Base-by-base conservation (phyloP, 1,140 invertebrate genomes). In the Carposina sasakii region DNA sequence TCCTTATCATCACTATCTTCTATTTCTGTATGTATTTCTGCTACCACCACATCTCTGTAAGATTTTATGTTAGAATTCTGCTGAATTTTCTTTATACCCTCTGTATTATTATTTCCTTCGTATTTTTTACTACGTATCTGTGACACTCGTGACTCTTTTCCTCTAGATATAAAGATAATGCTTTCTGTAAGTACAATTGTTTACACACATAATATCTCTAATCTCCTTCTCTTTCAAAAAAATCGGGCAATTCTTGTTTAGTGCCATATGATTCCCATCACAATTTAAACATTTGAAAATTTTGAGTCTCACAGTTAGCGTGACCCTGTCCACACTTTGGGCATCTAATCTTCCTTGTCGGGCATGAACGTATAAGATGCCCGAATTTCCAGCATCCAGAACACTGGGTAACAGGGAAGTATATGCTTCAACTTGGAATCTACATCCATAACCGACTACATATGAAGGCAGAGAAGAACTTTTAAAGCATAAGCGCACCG, bases 241-340 rank as follows among this genome's bases (percentile, higher is more conserved):
- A 21, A 8, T 23, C 9, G 46, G 46, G 16, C 46, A 48, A 6
- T 2, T 39, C 28, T 31, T 48, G 28, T 19, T 19, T 24, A 48
- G 28, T 3, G 46, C 24, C 37, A 48, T 48, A 30, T 48, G 46
- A 30, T 39, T 40, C 17, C 46, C 46, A 8, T n/a, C 12, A 21
- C 46, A 48, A 30, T 48, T 48, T 10, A 37, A 15, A 17, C 34
- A 48, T 12, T 36, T 48, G 21, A 26, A 40, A 9, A 4, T 31
- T 30, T 48, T 48, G 5, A 37, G 47, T 15, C 47, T 40, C n/a
- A n/a, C n/a, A n/a, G n/a, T n/a, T n/a, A n/a, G n/a, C n/a, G n/a
- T n/a, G n/a, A n/a, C n/a, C n/a, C n/a, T n/a, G n/a, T n/a, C n/a
- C n/a, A n/a, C n/a, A n/a, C n/a, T n/a, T n/a, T n/a, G n/a, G n/a